These are phyloP conservation scores for Varanus komodoensis DNA, from an alignment of 2,113 vertebrate species.

Conservation along the genomic window DNA sequence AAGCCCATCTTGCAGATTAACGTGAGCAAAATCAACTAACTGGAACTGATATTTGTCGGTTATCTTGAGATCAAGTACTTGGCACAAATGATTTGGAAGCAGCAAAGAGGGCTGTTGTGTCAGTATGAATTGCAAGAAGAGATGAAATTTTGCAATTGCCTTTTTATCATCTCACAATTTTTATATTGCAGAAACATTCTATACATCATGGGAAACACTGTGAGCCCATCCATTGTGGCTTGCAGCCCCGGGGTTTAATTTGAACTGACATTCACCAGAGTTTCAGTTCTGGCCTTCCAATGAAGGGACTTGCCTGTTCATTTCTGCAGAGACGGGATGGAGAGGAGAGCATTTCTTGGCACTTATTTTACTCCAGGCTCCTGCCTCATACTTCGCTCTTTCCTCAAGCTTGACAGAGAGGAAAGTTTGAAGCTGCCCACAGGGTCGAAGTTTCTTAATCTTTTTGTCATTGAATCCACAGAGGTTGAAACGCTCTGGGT, in stretches of 20 bases:
- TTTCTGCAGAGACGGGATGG: constrained; percentile 13
- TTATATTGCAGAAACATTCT: constrained; percentile 16
- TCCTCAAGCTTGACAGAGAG: neutral
- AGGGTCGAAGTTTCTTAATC: constrained; percentile 1
- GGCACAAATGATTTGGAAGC: constrained; percentile 1
- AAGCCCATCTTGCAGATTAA: neutral
- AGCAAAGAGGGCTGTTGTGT: constrained; percentile 14
- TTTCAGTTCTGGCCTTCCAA: constrained; percentile 25
- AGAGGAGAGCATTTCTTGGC: constrained; percentile 1
- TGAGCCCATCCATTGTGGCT: constrained; percentile 18
- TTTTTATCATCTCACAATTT: constrained; percentile 36
- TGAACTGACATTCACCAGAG: constrained; percentile 26
- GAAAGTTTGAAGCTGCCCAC: neutral
- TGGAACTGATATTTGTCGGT: neutral
- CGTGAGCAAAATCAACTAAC: neutral
- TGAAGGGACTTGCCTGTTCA: constrained; percentile 21
- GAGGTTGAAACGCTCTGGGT: neutral
- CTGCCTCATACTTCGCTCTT: constrained; percentile 8
- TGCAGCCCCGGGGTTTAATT: constrained; percentile 23
- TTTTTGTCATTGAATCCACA: neutral
- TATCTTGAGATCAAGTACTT: neutral
- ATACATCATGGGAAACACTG: constrained; percentile 6
- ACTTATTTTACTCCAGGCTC: constrained; percentile 21
- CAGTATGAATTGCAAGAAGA: constrained; percentile 22
- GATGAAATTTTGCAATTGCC: constrained; percentile 26